Base-by-base conservation (phyloP, 2,113 vertebrate genomes). In the Tenrec ecaudatus region DNA sequence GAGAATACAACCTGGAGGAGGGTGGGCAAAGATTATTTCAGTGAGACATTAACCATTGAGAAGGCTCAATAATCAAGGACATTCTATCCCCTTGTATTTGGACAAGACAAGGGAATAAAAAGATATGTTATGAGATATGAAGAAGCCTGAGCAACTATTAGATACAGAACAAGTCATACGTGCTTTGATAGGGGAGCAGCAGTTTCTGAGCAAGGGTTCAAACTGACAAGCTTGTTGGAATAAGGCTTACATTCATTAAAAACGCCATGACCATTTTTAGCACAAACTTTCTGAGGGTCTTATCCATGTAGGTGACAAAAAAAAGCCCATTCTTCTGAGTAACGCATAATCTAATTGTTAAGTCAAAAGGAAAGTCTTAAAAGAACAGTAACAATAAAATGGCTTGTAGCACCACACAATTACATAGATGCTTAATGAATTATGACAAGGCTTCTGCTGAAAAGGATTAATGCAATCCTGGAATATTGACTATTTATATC, bases 401-500 rank as follows among this genome's bases (percentile, higher is more conserved):
- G n/a, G 12, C 36, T 85, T 92, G 12, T 22, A 91, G 36, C 4
- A 58, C 38, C 31, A 86, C 20, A 75, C 27, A 76, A 80, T 91
- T 82, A 79, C 2, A 78, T 36, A 88, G 47, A 78, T 76, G 82
- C 82, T 82, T 85, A 79, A 75, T 68, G 20, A 69, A 86, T 91
- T 76, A 79, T 60, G 38, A 38, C 47, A 83, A 25, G 83, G 25
- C 1, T 36, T 0, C 19, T 80, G 14, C 58, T 80, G 57, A 90
- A 82, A 82, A 80, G 73, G 40, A 79, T 88, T 82, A 82, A 79
- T 75, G 75, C 23, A 31, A 73, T 31, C 75, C 77, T 95, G 43
- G 86, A 90, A 57, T 86, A 69, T 86, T 86, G 80, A 88, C 69
- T 85, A n/a, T 73, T 93, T 89, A 76, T 16, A 64, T 94, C 6